Evolutionary conservation across 2,113 vertebrate species (phyloP).

Genomic region (Xiphorhynchus elegans): DNA sequence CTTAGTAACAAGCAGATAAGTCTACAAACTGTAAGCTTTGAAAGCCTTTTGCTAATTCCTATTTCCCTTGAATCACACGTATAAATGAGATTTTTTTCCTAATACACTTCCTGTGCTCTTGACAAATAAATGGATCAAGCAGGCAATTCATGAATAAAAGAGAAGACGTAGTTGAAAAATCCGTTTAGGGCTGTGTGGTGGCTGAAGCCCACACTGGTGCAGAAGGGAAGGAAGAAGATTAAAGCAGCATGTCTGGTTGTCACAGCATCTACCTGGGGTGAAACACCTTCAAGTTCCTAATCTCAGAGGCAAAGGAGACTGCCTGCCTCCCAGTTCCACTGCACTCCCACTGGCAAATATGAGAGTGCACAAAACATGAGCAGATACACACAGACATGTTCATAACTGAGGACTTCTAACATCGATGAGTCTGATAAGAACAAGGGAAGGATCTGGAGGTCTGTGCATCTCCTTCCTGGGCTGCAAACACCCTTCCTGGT

Average conservation of each 20-base stretch:
- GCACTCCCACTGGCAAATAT: background rate
- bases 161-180: background rate
- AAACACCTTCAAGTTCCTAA: background rate
- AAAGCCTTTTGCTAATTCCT: background rate
- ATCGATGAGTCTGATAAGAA: background rate
- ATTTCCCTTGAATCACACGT: background rate
- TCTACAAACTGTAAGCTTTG: background rate
- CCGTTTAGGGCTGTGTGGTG: background rate
- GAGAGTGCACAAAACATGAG: accelerated
- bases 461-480: background rate
- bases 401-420: background rate
- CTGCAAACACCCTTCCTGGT: background rate
- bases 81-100: background rate
- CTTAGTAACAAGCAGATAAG: background rate
- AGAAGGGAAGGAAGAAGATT: background rate
- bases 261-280: background rate
- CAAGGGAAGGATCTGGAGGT: background rate
- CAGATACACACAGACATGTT: accelerated
- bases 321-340: background rate
- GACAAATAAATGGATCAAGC: background rate
- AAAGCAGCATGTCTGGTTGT: background rate
- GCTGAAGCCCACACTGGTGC: background rate
- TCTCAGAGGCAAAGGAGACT: background rate
- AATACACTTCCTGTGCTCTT: background rate
- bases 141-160: background rate